Evolutionary conservation across 2,113 vertebrate species (phyloP), one percentile per base, ranked within the genome.

Genomic region (Oreochromis tanganicae): DNA sequence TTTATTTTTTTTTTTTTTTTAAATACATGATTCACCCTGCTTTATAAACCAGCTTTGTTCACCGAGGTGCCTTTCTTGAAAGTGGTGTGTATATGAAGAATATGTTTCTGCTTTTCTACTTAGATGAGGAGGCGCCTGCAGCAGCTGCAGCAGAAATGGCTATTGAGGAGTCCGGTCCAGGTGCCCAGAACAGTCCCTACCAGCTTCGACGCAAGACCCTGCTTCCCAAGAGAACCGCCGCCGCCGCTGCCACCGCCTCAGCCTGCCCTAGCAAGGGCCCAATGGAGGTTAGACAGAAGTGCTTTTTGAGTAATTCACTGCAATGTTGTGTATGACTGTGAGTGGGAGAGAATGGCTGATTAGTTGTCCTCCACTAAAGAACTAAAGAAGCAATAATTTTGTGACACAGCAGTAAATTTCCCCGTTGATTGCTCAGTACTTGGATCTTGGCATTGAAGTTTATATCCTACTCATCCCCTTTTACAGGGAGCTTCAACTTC

Each of bases 151-250:
- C 95, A 98, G 99, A 99, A 97, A 99, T 99, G 99, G 98, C 98
- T 96, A 98, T 98, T 97, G 99, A 99, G 97, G 98, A 99, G 97
- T 99, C 98, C 75, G 98, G 98, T 96, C 98, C 98, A 96, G 99
- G 98, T 97, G 98, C 99, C 97, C 98, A 99, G 96, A 99, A 99
- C 95, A 99, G 98, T 97, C 99, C 99, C 87, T 99, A 99, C 96
- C 98, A 99, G 96, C 98, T 99, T 95, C 97, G 99, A 93, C 98
- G 98, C 96, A 99, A 99, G 97, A 99, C 98, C 95, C 97, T 99
- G 96, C 94, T 99, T 95, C 98, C 98, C 91, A 99, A 99, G 97
- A 98, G 98, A 98, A 98, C 98, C 82, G 93, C 94, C 4, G 88
- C 95, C 95, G 97, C 98, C 96, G 98, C 98, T 92, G 98, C 98